A percentile compares a stretch with the other conserved stretches of the same genome.
Conservation (phyloP, 2,888 invertebrate genomes). For the Erebia aethiops region DNA sequence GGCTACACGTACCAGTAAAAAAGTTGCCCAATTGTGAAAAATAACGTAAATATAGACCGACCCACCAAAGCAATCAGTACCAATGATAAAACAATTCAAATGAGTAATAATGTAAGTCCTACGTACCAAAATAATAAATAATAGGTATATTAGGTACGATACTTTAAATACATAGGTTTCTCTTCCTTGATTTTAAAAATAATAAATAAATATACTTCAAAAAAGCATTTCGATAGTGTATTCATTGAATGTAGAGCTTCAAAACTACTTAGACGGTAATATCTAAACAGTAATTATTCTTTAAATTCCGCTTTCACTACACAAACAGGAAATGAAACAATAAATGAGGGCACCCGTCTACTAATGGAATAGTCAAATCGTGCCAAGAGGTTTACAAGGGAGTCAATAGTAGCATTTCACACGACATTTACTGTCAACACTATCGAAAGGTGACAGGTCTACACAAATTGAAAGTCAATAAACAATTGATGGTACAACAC, state of each 20-base stretch:
- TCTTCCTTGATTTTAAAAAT: no score
- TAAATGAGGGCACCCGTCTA: slow-evolving; percentile 22
- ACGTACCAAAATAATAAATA: no score
- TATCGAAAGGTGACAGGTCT: slow-evolving; percentile 21
- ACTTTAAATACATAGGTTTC: no score
- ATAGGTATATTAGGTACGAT: no score
- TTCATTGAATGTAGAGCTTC: no score
- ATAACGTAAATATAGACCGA: not conserved
- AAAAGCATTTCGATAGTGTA: no score
- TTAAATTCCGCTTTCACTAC: slow-evolving; percentile 11
- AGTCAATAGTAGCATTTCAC: slow-evolving; percentile 23
- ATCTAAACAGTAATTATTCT: not conserved
- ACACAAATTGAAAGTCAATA: slow-evolving; percentile 31
- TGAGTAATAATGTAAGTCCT: no score
- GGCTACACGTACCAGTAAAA: not conserved
- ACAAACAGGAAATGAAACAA: slow-evolving; percentile 22
- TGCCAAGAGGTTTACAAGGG: slow-evolving; percentile 26
- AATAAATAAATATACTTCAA: no score
- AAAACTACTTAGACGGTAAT: not conserved
- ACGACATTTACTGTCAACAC: slow-evolving; percentile 20
- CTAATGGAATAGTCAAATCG: slow-evolving; percentile 26
- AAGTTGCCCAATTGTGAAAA: not conserved
- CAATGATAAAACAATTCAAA: no score
- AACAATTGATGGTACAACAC: slow-evolving; percentile 33
- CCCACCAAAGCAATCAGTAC: no score